phyloP scores from a whole-genome alignment of 2,888 invertebrate species.

The Nephrotoma guestfalica region DNA sequence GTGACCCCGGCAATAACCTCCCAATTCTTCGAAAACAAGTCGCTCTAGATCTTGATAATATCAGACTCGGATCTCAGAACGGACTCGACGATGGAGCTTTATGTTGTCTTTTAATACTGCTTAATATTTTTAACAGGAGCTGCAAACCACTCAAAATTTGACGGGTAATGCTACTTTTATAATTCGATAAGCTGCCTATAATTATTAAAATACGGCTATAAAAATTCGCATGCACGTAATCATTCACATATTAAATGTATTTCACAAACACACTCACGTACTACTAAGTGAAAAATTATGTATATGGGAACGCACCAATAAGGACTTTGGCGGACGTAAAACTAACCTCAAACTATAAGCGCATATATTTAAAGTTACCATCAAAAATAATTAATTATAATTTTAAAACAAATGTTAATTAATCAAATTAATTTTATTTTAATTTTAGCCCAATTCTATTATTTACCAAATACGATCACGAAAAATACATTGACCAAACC shows the following conservation, averaged over 20 bases:
- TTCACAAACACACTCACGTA: not conserved
- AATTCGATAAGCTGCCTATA: no score
- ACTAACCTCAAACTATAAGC: not conserved
- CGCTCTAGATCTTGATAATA: no score
- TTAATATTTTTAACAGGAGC: no score
- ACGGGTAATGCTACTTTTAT: no score
- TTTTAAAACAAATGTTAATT: not conserved
- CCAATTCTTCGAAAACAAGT: no score
- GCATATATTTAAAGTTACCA: not conserved
- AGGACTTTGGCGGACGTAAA: not conserved
- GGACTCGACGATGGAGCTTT: no score
- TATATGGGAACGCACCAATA: not conserved
- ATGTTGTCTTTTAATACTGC: no score
- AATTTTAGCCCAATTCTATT: constrained; percentile 56
- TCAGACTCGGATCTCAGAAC: no score
- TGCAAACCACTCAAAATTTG: no score
- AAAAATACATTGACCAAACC: constrained; percentile 54
- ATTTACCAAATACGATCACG: constrained; percentile 56
- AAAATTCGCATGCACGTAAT: not conserved
- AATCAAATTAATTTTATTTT: not conserved
- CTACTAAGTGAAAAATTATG: not conserved
- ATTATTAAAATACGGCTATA: not conserved
- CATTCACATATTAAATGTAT: not conserved
- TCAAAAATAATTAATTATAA: no score
- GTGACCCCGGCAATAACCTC: no score